A percentile compares a stretch with the other conserved stretches of the same genome.
Evolutionary conservation across 2,113 vertebrate species (phyloP).

Genomic region (Bos indicus): DNA sequence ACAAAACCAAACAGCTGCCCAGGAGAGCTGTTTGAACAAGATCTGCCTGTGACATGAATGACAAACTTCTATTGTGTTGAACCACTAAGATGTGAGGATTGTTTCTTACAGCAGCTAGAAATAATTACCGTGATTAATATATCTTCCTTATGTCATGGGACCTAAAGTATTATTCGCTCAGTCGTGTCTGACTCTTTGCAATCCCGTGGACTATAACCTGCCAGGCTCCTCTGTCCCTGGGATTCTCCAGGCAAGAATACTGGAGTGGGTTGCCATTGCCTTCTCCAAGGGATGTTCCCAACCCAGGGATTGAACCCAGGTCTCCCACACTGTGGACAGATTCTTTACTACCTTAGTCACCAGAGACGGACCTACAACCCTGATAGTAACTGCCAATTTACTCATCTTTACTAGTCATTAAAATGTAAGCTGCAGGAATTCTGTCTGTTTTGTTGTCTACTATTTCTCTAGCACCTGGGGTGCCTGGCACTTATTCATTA

Average conservation of each 20-base stretch:
- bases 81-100: neutral
- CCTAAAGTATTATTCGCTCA: neutral
- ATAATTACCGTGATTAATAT: constrained; percentile 9
- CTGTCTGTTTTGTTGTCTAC: neutral
- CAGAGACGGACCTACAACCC: neutral
- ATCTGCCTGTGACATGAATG: neutral
- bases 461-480: neutral
- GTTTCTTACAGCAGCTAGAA: neutral
- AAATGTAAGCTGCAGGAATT: neutral
- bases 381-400: neutral
- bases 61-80: neutral
- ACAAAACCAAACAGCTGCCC: neutral
- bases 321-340: neutral
- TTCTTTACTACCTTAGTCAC: neutral
- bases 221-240: neutral
- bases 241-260: neutral
- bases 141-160: neutral
- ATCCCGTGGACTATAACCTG: neutral
- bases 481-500: neutral
- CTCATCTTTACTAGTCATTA: neutral
- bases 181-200: neutral
- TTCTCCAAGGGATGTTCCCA: neutral
- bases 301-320: neutral
- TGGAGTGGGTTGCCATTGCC: neutral
- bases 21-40: neutral